These are phyloP conservation scores for Dysdera silvatica DNA, from an alignment of 1,140 invertebrate species.

Conservation along the genomic window DNA sequence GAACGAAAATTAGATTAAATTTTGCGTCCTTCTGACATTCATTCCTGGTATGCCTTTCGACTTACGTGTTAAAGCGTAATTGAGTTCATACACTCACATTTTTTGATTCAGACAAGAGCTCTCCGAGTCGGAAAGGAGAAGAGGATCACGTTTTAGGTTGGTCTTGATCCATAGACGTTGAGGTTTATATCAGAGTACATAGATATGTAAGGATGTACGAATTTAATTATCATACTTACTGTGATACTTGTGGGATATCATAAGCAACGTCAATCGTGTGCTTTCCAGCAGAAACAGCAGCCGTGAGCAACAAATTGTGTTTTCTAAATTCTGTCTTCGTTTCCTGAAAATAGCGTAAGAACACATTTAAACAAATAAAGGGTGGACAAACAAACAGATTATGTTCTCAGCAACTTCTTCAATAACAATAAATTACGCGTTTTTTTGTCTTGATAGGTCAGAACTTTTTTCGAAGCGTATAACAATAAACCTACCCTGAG, in stretches of 20 bases:
- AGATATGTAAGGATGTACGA: too few species aligned
- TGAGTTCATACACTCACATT: too few species aligned
- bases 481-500: slow-evolving; percentile 53
- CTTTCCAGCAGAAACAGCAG: slow-evolving; percentile 64
- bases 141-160: neutral
- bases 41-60: too few species aligned
- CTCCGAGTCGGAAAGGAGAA: neutral
- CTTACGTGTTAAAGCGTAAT: too few species aligned
- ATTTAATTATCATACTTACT: slow-evolving; percentile 33
- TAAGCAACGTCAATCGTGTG: slow-evolving; percentile 64
- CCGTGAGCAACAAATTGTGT: slow-evolving; percentile 52
- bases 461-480: neutral
- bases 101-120: neutral
- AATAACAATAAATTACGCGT: too few species aligned
- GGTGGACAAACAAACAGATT: slow-evolving; percentile 2
- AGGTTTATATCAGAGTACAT: too few species aligned
- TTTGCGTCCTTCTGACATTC: too few species aligned
- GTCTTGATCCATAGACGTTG: neutral
- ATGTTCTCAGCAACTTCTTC: too few species aligned
- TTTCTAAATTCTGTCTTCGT: slow-evolving; percentile 53
- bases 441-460: too few species aligned
- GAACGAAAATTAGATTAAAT: too few species aligned
- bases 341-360: slow-evolving; percentile 47
- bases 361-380: slow-evolving; percentile 9
- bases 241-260: slow-evolving; percentile 61